phyloP scores from a whole-genome alignment of 2,888 invertebrate genomes.

The Agriopis leucophaearia region DNA sequence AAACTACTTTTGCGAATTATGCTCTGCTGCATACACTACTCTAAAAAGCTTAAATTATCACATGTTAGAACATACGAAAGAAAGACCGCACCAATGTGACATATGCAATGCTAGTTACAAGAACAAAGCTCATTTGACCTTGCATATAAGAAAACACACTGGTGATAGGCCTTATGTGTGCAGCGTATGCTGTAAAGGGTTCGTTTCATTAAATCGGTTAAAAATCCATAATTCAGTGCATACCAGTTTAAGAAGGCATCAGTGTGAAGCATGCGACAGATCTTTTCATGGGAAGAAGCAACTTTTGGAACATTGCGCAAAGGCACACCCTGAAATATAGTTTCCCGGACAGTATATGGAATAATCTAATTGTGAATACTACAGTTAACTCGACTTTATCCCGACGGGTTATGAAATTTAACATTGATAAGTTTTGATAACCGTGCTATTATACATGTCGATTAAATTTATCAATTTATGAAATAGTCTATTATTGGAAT shows the following conservation, averaged over 20 bases:
- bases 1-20: conserved; percentile 4
- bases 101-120: conserved; percentile 7
- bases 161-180: neutral
- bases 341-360: too few species aligned
- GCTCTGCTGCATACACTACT: neutral
- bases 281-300: neutral
- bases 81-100: conserved; percentile 7
- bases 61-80: neutral
- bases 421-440: too few species aligned
- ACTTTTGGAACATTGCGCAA: neutral
- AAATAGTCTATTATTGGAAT: too few species aligned
- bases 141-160: conserved; percentile 2
- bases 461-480: too few species aligned
- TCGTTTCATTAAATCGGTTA: neutral
- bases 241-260: neutral
- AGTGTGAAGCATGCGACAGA: neutral
- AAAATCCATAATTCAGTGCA: neutral
- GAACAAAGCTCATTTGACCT: neutral
- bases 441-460: too few species aligned
- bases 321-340: neutral
- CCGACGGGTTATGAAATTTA: too few species aligned
- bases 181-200: neutral
- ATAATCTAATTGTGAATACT: too few species aligned
- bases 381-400: too few species aligned
- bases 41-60: neutral